Percentiles rank a stretch among this genome's conserved stretches.
Evolutionary conservation across 2,113 vertebrate species (phyloP).

Genomic region (Urocitellus parryii): DNA sequence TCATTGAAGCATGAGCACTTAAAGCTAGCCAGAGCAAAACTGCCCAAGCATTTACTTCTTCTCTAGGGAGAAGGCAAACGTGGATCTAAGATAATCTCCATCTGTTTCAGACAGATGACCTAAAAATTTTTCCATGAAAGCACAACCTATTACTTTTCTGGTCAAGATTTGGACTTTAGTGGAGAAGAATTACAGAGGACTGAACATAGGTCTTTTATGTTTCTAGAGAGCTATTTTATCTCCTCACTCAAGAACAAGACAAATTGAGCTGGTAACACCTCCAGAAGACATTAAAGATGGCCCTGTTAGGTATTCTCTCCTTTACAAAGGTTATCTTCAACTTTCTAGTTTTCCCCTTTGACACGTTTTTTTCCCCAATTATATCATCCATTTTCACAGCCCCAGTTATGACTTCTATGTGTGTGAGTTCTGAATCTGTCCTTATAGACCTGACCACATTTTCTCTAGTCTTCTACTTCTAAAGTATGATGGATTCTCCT

Average conservation of each 20-base stretch:
- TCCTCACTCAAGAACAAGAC: conserved; percentile 22
- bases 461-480: not conserved
- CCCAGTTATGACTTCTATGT: not conserved
- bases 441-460: not conserved
- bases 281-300: not conserved
- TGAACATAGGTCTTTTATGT: not conserved
- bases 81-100: conserved; percentile 6
- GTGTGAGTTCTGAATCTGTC: not conserved
- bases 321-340: conserved; percentile 7
- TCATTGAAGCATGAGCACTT: conserved; percentile 67
- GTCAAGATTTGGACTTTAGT: conserved; percentile 30
- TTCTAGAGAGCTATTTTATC: conserved; percentile 10
- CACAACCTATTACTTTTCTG: not conserved
- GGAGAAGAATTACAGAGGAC: not conserved
- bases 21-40: conserved; percentile 62
- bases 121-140: conserved; percentile 45
- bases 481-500: not conserved
- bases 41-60: conserved; percentile 52
- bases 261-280: not conserved
- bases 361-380: not conserved
- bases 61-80: conserved; percentile 44
- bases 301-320: not conserved
- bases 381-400: conserved; percentile 29
- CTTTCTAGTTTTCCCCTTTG: not conserved
- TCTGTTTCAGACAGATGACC: conserved; percentile 55